A percentile compares a stretch with the other conserved stretches of the same genome.
These are phyloP conservation scores for Muraenolepis orangiensis DNA, from an alignment of 2,797 vertebrate species.

Conservation along the genomic window DNA sequence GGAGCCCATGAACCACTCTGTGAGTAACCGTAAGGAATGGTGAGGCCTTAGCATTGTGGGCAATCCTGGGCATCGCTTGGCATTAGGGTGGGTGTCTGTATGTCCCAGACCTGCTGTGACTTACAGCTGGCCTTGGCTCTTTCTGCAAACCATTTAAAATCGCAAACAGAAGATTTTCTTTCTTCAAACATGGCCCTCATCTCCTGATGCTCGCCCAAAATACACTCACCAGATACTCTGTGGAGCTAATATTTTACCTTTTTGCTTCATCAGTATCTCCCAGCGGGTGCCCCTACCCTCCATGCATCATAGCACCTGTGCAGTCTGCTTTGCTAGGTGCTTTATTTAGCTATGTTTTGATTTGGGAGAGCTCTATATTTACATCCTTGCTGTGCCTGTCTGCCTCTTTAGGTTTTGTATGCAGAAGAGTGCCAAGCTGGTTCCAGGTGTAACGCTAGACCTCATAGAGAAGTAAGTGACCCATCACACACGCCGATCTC, in stretches of 20 bases:
- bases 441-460: slow-evolving; percentile 96
- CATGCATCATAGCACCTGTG: background rate
- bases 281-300: background rate
- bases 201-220: slow-evolving; percentile 42
- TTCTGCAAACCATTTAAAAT: background rate
- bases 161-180: background rate
- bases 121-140: background rate
- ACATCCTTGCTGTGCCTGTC: background rate
- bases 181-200: background rate
- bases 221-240: slow-evolving; percentile 41
- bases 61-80: background rate
- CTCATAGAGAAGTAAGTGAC: slow-evolving; percentile 95
- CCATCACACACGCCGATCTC: slow-evolving; percentile 12
- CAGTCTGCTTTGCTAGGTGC: background rate
- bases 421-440: slow-evolving; percentile 96
- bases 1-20: too few relatives aligned
- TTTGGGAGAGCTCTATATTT: background rate
- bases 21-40: too few relatives aligned
- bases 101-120: too few relatives aligned
- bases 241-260: slow-evolving; percentile 36
- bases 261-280: slow-evolving; percentile 35
- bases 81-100: background rate
- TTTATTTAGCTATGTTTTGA: background rate
- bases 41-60: background rate
- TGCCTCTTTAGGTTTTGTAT: slow-evolving; percentile 88